Evolutionary conservation across 2,888 invertebrate species (phyloP).

Genomic region (Vandiemenella viatica): DNA sequence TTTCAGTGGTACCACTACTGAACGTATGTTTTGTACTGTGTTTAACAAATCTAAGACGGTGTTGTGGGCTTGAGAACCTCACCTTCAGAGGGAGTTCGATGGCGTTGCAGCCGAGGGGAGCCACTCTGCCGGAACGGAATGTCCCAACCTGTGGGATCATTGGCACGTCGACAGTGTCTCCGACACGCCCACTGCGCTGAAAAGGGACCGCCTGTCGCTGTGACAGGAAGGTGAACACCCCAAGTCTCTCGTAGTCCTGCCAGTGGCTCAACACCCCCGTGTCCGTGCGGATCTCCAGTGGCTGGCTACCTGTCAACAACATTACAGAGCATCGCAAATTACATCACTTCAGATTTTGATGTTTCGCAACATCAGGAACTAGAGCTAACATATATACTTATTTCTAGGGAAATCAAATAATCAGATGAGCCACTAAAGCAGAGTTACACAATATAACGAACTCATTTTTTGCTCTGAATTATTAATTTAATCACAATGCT

Average conservation of each 20-base stretch:
- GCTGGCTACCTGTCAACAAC: constrained; percentile 12
- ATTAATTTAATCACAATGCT: too few species aligned
- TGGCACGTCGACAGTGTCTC: constrained; percentile 20
- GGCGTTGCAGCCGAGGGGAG: constrained; percentile 18
- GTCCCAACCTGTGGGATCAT: constrained; percentile 24
- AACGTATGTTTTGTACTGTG: too few species aligned
- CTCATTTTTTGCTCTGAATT: too few species aligned
- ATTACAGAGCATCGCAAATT: constrained; percentile 1
- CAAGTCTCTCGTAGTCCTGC: constrained; percentile 23
- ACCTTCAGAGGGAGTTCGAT: constrained; percentile 22
- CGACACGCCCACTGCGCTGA: constrained; percentile 14
- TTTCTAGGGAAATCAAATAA: too few species aligned
- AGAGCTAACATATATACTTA: too few species aligned
- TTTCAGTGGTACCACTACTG: too few species aligned
- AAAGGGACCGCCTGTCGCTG: constrained; percentile 22
- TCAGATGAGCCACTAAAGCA: too few species aligned
- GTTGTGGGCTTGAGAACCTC: not conserved
- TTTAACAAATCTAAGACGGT: too few species aligned
- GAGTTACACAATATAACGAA: too few species aligned
- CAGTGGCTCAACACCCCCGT: constrained; percentile 25
- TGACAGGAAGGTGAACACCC: constrained; percentile 23
- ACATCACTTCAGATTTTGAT: too few species aligned
- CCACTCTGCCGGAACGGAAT: constrained; percentile 21
- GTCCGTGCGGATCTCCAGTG: constrained; percentile 22
- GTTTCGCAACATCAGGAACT: too few species aligned